phyloP scores from a whole-genome alignment of 2,797 vertebrate species.

The Leptodactylus fallax region DNA sequence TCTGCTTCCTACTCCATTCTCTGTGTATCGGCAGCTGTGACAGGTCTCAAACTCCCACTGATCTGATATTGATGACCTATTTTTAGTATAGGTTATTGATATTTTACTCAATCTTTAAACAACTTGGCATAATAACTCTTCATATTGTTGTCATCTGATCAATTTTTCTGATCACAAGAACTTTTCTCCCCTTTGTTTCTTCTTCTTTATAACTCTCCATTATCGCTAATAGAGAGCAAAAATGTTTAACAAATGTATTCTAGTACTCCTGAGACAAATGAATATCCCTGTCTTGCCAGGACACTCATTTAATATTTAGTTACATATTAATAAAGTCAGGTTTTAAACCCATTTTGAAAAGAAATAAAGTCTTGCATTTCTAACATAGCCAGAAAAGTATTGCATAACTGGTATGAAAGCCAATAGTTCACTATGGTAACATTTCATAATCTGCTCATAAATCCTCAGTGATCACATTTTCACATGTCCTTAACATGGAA shows the following conservation, averaged over 20 bases:
- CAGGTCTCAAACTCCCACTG: too few relatives aligned
- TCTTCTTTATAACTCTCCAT: not conserved
- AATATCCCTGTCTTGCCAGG: not conserved
- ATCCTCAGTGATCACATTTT: conserved; percentile 14
- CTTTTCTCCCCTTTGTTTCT: not conserved
- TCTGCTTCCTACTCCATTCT: too few relatives aligned
- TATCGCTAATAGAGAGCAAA: not conserved
- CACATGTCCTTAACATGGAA: not conserved
- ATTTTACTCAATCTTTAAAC: too few relatives aligned
- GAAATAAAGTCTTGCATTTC: conserved; percentile 31
- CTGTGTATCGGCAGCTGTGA: too few relatives aligned
- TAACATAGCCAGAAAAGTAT: conserved; percentile 34
- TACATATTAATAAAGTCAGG: conserved; percentile 18
- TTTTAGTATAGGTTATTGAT: too few relatives aligned
- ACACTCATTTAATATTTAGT: conserved; percentile 30
- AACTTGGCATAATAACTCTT: too few relatives aligned
- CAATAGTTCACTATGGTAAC: conserved; percentile 39
- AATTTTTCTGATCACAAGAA: too few relatives aligned
- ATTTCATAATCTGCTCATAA: conserved; percentile 52
- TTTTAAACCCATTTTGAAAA: conserved; percentile 26
- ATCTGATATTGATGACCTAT: too few relatives aligned
- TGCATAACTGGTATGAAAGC: conserved; percentile 32
- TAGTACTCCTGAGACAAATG: not conserved
- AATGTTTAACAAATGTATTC: not conserved
- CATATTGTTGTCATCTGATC: too few relatives aligned